phyloP scores from a whole-genome alignment of 2,888 invertebrate genomes.

The Platycnemis pennipes region DNA sequence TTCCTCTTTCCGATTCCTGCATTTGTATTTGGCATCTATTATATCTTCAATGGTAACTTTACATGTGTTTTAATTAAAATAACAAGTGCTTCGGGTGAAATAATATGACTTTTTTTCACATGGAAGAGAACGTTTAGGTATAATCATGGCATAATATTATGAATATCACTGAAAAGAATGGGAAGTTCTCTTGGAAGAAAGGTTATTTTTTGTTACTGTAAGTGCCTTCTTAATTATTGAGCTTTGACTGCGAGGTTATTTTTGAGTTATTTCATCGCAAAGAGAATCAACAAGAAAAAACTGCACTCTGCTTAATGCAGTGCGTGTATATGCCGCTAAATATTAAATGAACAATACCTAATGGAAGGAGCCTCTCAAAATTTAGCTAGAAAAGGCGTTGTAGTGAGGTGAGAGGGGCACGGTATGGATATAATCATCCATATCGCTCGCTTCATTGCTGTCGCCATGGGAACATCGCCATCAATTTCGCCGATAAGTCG shows the following conservation, averaged over 20 bases:
- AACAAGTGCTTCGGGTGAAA: too few relatives aligned
- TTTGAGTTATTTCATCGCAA: neutral
- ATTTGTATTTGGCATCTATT: too few relatives aligned
- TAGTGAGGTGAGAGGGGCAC: neutral
- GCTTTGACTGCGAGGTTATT: neutral
- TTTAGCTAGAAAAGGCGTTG: neutral
- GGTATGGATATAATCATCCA: neutral
- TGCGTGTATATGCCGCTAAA: neutral
- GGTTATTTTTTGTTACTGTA: neutral
- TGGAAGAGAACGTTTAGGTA: too few relatives aligned
- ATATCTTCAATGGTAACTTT: too few relatives aligned
- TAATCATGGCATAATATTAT: too few relatives aligned
- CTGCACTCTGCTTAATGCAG: neutral
- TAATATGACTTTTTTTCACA: too few relatives aligned
- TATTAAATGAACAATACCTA: neutral
- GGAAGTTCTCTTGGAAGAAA: too few relatives aligned
- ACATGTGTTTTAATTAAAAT: too few relatives aligned
- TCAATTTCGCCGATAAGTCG: constrained; percentile 53
- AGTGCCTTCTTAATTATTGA: neutral
- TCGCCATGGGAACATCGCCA: constrained; percentile 34
- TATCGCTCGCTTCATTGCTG: neutral
- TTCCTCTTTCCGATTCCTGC: too few relatives aligned
- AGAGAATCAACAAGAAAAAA: neutral
- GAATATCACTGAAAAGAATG: too few relatives aligned
- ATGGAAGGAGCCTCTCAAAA: neutral